A percentile compares a stretch with the other conserved stretches of the same genome.
These are phyloP conservation scores for Spinus olivaceus DNA, from an alignment of 2,797 vertebrate species.

Conservation along the genomic window DNA sequence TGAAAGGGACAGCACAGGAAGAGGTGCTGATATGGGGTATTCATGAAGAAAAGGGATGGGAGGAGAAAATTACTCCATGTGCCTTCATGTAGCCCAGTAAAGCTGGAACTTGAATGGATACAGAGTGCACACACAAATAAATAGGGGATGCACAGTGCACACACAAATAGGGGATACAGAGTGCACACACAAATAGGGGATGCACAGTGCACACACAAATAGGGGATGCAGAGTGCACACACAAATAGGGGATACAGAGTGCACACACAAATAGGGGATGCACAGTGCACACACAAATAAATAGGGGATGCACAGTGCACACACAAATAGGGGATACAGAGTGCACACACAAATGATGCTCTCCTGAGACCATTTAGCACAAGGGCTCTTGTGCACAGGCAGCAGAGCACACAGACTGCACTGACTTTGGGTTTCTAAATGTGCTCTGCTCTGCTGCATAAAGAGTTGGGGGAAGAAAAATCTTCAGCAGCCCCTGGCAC, in stretches of 20 bases:
- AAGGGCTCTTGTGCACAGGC: background rate
- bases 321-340: background rate
- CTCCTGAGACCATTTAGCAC: background rate
- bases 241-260: too few relatives aligned
- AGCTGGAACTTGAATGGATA: background rate
- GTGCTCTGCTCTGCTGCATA: background rate
- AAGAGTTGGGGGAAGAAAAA: background rate
- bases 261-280: background rate
- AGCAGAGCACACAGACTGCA: background rate
- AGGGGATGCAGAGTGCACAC: too few relatives aligned
- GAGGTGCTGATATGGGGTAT: accelerated
- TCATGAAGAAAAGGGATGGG: background rate
- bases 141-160: background rate
- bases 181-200: background rate
- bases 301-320: background rate
- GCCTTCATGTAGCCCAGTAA: background rate
- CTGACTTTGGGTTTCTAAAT: background rate
- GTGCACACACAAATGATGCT: background rate
- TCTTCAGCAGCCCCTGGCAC: background rate
- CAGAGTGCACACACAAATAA: background rate
- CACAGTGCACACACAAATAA: background rate
- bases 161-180: background rate
- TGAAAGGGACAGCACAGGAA: background rate
- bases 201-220: background rate
- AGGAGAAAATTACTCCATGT: background rate